phyloP scores from a whole-genome alignment of 2,888 invertebrate species.

The Listrodromus nycthemerus region DNA sequence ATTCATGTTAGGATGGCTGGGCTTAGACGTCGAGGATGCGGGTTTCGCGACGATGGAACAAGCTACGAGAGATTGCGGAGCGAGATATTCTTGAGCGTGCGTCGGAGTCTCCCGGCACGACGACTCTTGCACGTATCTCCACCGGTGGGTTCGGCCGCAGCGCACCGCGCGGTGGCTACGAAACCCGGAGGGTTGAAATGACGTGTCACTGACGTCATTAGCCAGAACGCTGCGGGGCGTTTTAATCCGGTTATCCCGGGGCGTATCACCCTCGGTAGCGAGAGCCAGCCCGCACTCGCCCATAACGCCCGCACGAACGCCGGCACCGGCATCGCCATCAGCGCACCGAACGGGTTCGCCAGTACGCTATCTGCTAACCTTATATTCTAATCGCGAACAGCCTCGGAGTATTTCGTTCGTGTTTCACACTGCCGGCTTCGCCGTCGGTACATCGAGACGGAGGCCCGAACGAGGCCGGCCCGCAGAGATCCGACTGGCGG shows the following conservation, averaged over 20 bases:
- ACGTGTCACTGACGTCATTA: conserved; percentile 73
- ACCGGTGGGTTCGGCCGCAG: conserved; percentile 8
- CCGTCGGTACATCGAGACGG: conserved; percentile 1
- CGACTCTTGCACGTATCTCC: conserved; percentile 1
- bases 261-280: conserved; percentile 67
- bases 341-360: conserved; percentile 36
- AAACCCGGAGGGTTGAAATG: conserved; percentile 67
- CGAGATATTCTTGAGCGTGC: conserved; percentile 39
- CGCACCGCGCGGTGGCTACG: conserved; percentile 29
- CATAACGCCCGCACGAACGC: conserved; percentile 23
- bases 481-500: background rate
- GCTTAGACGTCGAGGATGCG: conserved; percentile 51
- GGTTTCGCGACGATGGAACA: conserved; percentile 48
- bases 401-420: conserved; percentile 55
- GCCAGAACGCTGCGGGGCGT: conserved; percentile 69
- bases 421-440: conserved; percentile 21
- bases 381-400: conserved; percentile 69
- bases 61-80: conserved; percentile 9
- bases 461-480: conserved; percentile 2
- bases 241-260: conserved; percentile 70
- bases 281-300: conserved; percentile 47
- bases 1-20: conserved; percentile 63
- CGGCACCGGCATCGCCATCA: conserved; percentile 26
- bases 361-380: conserved; percentile 62
- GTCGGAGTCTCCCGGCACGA: background rate